phyloP scores from a whole-genome alignment of 2,888 invertebrate species.

The Chironomus tentans region DNA sequence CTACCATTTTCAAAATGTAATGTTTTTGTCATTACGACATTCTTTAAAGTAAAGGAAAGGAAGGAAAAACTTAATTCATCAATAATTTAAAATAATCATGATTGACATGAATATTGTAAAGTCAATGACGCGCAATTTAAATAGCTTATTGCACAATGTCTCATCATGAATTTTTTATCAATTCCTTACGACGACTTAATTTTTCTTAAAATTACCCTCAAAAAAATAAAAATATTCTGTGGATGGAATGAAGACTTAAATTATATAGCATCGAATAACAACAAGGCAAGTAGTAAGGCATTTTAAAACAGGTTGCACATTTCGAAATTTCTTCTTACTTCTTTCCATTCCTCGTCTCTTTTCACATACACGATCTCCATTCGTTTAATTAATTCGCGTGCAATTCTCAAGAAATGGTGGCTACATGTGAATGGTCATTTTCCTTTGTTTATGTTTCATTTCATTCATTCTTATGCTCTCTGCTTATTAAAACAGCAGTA shows the following conservation, averaged over 20 bases:
- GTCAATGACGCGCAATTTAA: slow-evolving; percentile 7
- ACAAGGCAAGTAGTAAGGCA: neutral
- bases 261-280: neutral
- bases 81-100: neutral
- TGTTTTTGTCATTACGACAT: too few species aligned
- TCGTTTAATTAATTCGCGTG: slow-evolving; percentile 10
- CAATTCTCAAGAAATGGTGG: slow-evolving; percentile 5
- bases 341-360: neutral
- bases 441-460: neutral
- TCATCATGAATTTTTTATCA: slow-evolving; percentile 1
- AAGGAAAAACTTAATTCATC: neutral
- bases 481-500: too few species aligned
- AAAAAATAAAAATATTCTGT: neutral
- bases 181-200: neutral
- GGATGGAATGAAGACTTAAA: neutral
- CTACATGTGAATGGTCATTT: neutral
- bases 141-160: neutral
- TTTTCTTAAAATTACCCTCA: neutral
- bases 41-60: neutral
- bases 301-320: slow-evolving; percentile 9
- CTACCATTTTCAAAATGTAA: too few species aligned
- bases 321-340: neutral
- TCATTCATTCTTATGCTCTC: neutral
- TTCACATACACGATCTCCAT: neutral
- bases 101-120: neutral